Conservation (phyloP, 2,888 invertebrate genomes). For the Tridacna crocea region DNA sequence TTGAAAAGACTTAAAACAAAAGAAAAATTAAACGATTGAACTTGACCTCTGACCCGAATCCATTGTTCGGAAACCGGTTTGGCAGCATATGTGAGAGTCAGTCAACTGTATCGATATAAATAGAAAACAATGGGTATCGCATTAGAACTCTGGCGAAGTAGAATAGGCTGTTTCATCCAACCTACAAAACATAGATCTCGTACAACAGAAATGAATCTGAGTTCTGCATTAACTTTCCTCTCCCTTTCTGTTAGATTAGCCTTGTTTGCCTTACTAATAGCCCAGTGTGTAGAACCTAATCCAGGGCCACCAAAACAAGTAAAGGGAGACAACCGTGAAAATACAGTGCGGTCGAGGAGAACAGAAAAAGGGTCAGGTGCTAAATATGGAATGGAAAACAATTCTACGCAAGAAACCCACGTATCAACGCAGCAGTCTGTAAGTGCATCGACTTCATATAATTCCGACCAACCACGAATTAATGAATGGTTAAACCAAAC, state of each 20-base stretch:
- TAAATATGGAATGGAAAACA: not conserved
- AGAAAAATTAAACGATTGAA: not conserved
- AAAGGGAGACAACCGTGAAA: conserved; percentile 7
- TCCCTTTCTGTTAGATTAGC: conserved; percentile 10
- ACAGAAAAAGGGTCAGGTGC: not conserved
- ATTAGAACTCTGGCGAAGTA: not conserved
- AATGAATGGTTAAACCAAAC: not conserved
- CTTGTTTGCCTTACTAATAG: conserved; percentile 5
- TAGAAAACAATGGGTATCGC: conserved; percentile 8
- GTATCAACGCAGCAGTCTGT: not conserved
- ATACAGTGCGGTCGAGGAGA: too few relatives aligned
- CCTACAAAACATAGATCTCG: not conserved
- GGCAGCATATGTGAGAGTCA: not conserved
- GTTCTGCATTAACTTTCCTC: not conserved
- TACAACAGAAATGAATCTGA: not conserved
- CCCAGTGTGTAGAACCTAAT: conserved; percentile 3
- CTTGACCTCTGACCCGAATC: not conserved
- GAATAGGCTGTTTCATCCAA: conserved; percentile 6
- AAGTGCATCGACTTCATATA: not conserved
- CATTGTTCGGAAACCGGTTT: not conserved
- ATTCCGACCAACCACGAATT: not conserved
- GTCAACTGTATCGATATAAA: not conserved
- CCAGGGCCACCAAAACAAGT: not conserved
- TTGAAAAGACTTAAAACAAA: not conserved
- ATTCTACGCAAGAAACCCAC: too few relatives aligned